phyloP scores from a whole-genome alignment of 2,113 vertebrate species.

The Mellivora capensis region DNA sequence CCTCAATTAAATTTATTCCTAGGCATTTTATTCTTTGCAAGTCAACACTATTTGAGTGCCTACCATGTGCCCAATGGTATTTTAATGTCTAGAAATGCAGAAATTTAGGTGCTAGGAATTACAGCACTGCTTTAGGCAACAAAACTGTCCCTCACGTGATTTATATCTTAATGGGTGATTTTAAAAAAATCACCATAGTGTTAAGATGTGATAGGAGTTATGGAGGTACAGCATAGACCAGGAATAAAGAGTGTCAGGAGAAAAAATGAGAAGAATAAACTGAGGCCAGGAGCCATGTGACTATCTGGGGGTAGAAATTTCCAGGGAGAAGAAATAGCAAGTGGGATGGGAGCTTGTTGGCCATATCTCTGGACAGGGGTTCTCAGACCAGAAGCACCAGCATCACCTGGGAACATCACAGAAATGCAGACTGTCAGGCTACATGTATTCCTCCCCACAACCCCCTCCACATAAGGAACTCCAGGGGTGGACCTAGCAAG shows the following conservation, averaged over 20 bases:
- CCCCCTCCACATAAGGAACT: too few species aligned
- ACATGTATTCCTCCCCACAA: too few species aligned
- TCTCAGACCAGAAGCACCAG: too few species aligned
- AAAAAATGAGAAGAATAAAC: constrained; percentile 8
- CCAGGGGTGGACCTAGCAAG: too few species aligned
- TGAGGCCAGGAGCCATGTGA: not conserved
- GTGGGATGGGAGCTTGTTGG: not conserved
- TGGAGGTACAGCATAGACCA: not conserved
- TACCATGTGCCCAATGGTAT: not conserved
- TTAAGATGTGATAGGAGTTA: not conserved
- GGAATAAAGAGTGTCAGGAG: not conserved
- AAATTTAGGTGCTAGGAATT: not conserved
- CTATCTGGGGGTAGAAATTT: not conserved
- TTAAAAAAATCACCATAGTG: not conserved
- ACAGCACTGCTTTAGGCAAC: not conserved
- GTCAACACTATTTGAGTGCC: too few species aligned
- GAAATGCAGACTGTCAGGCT: too few species aligned
- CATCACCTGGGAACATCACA: too few species aligned
- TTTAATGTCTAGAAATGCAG: not conserved
- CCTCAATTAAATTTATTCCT: too few species aligned
- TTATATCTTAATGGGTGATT: constrained; percentile 5
- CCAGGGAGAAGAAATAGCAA: not conserved
- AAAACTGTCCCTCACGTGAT: not conserved
- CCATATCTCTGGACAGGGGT: not conserved
- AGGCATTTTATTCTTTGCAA: too few species aligned